Evolutionary conservation across 2,888 invertebrate genomes (phyloP), one percentile per base, ranked within the genome.

Genomic region (Adela reaumurella): DNA sequence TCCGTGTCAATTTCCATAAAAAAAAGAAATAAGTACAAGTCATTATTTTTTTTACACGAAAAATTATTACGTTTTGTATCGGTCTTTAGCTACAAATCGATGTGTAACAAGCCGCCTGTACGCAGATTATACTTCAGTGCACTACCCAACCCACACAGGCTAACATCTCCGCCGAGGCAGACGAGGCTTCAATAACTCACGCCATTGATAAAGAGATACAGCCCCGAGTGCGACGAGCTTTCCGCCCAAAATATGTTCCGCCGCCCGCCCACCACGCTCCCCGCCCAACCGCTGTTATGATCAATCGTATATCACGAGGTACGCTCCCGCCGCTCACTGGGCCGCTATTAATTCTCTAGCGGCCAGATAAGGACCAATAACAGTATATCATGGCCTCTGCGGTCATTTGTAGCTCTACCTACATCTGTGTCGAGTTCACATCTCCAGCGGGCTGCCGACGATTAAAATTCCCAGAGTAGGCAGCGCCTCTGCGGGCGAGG

Each of bases 311-410:
- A 35, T 35, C 35, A 35, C 35, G 35, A 35, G 35, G 35, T 35
- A 11, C 35, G n/a, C 8, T 8, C 35, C n/a, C 35, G 35, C 35
- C 14, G 35, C 35, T 8, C 35, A 35, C 35, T 35, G 35, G 35
- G 35, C 35, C 35, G 35, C 35, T 35, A 35, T 35, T 35, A 35
- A 35, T 35, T 35, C 35, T 35, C 35, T 14, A 8, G 35, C 35
- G n/a, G 35, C 35, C 35, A 35, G 35, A 35, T 45, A 46, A 46
- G 50, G 53, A 45, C 55, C 56, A 55, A 57, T 58, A 58, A 58
- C 58, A 56, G 51, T 58, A 57, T 47, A 56, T 58, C 56, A 56
- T 51, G 46, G 35, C 50, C 51, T 50, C 49, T 52, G 57, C 51
- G 57, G 56, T 56, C 55, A 52, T 45, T 49, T 49, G 35, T 35